Evolutionary conservation across 92 coral and sea anemone genomes (phyloP), one percentile per base, ranked within the genome.

Genomic region (Nematostella vectensis): DNA sequence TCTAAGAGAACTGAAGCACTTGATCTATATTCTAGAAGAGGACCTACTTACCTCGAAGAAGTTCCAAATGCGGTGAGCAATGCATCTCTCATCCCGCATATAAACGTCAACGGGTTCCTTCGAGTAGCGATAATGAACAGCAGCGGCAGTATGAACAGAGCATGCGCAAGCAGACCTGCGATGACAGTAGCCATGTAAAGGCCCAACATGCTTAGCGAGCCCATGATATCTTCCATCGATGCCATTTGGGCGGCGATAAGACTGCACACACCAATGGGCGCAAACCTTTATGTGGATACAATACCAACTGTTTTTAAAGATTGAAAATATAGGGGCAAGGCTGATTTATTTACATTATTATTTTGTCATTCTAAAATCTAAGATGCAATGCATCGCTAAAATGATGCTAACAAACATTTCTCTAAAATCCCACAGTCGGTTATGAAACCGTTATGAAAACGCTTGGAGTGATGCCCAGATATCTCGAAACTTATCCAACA

Each of bases 251-350:
- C 93, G 26, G 91, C 89, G 40, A 91, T 86, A 29, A 91, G 64
- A 33, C 96, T 86, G 59, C 96, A 91, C 60, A 91, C 81, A 19
- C 98, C 98, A 62, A 91, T 68, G 6, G 98, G 98, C 0, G 95
- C 85, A 36, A 73, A 79, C 98, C 98, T 91, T 11, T 15, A 33
- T 6, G 15, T 6, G 15, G 15, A 33, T 33, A 33, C 6, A 33
- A 33, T n/a, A n/a, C n/a, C n/a, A n/a, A n/a, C n/a, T n/a, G n/a
- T n/a, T n/a, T n/a, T n/a, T n/a, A n/a, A n/a, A n/a, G n/a, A n/a
- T n/a, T n/a, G n/a, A n/a, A n/a, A n/a, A n/a, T n/a, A n/a, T n/a
- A n/a, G n/a, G n/a, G n/a, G n/a, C n/a, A n/a, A n/a, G n/a, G n/a
- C n/a, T n/a, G n/a, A n/a, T n/a, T n/a, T n/a, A n/a, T n/a, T n/a